Evolutionary conservation across 2,113 vertebrate genomes (phyloP).

Genomic region (Phyllopteryx taeniolatus): DNA sequence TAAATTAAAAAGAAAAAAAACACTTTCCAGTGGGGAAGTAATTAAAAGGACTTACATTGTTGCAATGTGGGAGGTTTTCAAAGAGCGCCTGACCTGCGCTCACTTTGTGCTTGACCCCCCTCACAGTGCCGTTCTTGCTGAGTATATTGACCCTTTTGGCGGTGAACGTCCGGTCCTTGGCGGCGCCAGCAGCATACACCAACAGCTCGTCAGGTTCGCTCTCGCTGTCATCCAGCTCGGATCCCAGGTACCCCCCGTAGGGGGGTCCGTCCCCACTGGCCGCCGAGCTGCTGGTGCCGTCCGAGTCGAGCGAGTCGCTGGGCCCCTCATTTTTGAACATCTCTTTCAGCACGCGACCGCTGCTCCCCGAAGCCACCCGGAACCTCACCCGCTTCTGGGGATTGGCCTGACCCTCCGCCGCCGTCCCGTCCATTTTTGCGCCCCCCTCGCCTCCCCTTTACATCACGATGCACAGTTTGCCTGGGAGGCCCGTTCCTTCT

Average conservation of each 20-base stretch:
- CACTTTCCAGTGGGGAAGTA: not conserved
- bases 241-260: slow-evolving; percentile 70
- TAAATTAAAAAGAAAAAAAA: not conserved
- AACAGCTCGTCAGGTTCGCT: slow-evolving; percentile 83
- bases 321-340: slow-evolving; percentile 86
- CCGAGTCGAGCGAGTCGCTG: slow-evolving; percentile 84
- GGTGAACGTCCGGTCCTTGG: slow-evolving; percentile 81
- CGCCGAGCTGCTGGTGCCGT: slow-evolving; percentile 85
- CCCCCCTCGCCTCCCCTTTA: slow-evolving; percentile 60
- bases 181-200: slow-evolving; percentile 79
- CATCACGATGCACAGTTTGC: slow-evolving; percentile 68
- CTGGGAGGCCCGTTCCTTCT: slow-evolving; percentile 43
- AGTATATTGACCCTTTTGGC: slow-evolving; percentile 91
- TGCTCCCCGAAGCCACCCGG: slow-evolving; percentile 89
- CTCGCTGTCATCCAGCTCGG: slow-evolving; percentile 80
- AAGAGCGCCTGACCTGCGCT: slow-evolving; percentile 93
- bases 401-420: slow-evolving; percentile 69
- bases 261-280: slow-evolving; percentile 78
- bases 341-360: slow-evolving; percentile 90
- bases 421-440: slow-evolving; percentile 70
- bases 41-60: slow-evolving; percentile 77
- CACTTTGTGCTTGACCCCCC: slow-evolving; percentile 97
- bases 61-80: slow-evolving; percentile 83
- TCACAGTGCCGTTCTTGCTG: slow-evolving; percentile 95
- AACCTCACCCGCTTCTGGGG: slow-evolving; percentile 88